Conservation (phyloP, 2,888 invertebrate genomes). For the Lamproptera curius region DNA sequence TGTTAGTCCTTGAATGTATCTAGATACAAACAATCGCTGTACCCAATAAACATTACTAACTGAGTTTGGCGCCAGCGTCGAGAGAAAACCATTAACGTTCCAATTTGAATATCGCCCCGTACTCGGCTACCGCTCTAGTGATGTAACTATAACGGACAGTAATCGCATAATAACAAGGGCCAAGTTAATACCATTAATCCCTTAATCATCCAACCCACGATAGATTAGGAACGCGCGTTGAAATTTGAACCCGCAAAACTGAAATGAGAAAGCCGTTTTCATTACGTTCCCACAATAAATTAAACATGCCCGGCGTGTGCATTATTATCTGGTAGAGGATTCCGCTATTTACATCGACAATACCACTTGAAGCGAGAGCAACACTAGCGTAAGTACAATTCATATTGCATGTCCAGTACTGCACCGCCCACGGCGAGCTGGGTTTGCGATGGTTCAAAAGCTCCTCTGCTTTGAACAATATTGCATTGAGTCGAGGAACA, state of each 20-base stretch:
- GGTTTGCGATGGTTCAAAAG: constrained; percentile 44
- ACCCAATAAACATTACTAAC: constrained; percentile 21
- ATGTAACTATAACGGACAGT: constrained; percentile 31
- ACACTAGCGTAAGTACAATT: constrained; percentile 53
- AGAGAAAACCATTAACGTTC: constrained; percentile 48
- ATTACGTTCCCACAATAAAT: constrained; percentile 42
- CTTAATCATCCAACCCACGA: constrained; percentile 24
- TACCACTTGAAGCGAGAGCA: constrained; percentile 34
- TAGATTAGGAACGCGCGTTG: constrained; percentile 26
- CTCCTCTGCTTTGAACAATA: constrained; percentile 28
- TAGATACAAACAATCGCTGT: constrained; percentile 27
- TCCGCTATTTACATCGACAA: constrained; percentile 48
- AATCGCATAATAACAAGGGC: background rate
- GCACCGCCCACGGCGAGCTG: constrained; percentile 65
- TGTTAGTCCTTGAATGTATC: constrained; percentile 22
- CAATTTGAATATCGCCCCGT: constrained; percentile 33
- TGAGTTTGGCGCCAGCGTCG: constrained; percentile 41
- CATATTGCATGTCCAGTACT: constrained; percentile 67
- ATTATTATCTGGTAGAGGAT: constrained; percentile 44
- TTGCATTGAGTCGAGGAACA: constrained; percentile 15
- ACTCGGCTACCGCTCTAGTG: constrained; percentile 32
- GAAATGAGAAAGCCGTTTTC: constrained; percentile 32
- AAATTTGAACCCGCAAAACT: constrained; percentile 21
- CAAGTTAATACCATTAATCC: background rate
- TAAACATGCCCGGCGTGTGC: constrained; percentile 37